phyloP scores from a whole-genome alignment of 1,140 invertebrate species.

The Scaptomyza hsui region DNA sequence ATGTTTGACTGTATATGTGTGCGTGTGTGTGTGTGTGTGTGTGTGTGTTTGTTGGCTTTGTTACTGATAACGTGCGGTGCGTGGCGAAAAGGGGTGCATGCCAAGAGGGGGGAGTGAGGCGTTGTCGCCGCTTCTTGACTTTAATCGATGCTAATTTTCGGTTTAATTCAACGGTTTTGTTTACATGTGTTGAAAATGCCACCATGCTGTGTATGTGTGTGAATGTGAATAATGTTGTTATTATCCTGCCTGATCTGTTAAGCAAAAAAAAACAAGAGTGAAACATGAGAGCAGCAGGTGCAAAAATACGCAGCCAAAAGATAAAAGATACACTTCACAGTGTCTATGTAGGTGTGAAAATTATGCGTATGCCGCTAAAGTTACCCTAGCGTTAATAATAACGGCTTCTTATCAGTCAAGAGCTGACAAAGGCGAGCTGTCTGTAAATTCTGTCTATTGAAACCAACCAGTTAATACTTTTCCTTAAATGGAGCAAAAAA shows the following conservation, averaged over 20 bases:
- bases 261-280: constrained; percentile 38
- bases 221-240: constrained; percentile 74
- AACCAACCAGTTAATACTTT: too few species aligned
- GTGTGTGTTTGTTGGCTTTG: constrained; percentile 47
- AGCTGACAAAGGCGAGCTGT: neutral
- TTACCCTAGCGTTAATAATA: constrained; percentile 70
- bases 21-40: constrained; percentile 14
- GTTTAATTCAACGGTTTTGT: constrained; percentile 82
- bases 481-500: too few species aligned
- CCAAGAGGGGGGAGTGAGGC: neutral
- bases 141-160: constrained; percentile 81
- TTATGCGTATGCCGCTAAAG: constrained; percentile 55
- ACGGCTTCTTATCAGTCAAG: constrained; percentile 64
- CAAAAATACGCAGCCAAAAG: constrained; percentile 27
- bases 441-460: too few species aligned
- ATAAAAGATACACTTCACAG: neutral
- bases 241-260: constrained; percentile 64
- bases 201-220: constrained; percentile 24
- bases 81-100: constrained; percentile 3
- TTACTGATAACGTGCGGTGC: constrained; percentile 58
- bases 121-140: constrained; percentile 61
- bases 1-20: neutral
- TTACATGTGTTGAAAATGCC: constrained; percentile 76
- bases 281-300: constrained; percentile 70
- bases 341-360: constrained; percentile 42